Conservation (phyloP, 2,797 vertebrate genomes). For the Leucoraja ocellata region DNA sequence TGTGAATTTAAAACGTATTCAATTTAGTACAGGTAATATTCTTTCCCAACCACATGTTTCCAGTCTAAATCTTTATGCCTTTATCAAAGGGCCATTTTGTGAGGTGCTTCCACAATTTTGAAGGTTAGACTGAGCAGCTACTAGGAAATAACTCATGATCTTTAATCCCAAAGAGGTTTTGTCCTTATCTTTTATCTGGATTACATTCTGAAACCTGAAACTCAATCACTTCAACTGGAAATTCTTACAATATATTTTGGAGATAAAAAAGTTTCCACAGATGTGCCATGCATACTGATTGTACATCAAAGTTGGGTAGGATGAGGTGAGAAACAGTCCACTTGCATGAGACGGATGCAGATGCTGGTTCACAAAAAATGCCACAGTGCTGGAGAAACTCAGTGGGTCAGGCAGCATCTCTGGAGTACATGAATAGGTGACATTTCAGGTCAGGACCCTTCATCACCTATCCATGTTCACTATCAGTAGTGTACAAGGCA, state of each 20-base stretch:
- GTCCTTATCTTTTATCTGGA: background rate
- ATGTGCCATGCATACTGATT: background rate
- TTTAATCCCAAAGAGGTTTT: background rate
- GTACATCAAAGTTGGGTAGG: background rate
- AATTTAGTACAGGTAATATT: background rate
- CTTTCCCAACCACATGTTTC: background rate
- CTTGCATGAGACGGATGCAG: background rate
- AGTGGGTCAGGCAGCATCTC: no score
- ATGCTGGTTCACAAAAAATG: no score
- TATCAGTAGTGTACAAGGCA: background rate
- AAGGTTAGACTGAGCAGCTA: background rate
- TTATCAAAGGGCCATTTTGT: background rate
- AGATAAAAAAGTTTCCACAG: background rate
- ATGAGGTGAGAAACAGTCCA: background rate
- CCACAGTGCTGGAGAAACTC: no score
- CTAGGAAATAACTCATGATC: background rate
- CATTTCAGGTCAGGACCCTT: no score
- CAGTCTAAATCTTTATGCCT: background rate
- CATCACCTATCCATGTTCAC: no score
- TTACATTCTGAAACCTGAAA: background rate
- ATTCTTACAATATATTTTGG: background rate
- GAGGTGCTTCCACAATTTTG: background rate
- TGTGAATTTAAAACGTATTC: background rate
- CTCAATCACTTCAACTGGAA: background rate
- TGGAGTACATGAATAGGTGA: no score